Conservation (phyloP, 2,888 invertebrate species). For the Synanthedon tipuliformis region DNA sequence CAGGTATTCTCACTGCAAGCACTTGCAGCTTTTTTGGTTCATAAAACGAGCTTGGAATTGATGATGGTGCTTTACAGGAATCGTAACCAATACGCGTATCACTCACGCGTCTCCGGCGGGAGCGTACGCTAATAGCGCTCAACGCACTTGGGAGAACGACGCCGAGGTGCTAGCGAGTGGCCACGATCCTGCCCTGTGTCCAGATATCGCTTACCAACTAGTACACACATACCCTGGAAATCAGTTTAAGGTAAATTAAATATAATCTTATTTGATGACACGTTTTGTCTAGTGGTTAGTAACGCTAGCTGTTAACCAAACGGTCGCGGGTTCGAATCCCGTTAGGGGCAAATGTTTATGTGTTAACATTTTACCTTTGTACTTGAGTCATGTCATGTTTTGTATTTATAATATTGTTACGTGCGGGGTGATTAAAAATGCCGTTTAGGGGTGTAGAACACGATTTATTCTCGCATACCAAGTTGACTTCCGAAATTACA, state of each 20-base stretch:
- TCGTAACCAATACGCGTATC: conserved; percentile 83
- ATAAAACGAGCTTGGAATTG: neutral
- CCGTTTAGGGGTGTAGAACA: no score
- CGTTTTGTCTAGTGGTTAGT: no score
- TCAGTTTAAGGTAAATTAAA: conserved; percentile 72
- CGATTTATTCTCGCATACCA: no score
- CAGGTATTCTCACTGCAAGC: conserved; percentile 18
- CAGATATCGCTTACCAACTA: conserved; percentile 79
- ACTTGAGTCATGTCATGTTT: no score
- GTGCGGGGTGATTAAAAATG: no score
- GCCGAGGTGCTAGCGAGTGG: conserved; percentile 45
- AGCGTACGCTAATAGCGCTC: conserved; percentile 74
- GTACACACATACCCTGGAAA: conserved; percentile 73
- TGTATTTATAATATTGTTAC: no score
- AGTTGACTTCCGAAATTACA: no score
- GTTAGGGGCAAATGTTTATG: no score
- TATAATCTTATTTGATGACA: no score
- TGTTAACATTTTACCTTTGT: no score
- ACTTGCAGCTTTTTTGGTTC: neutral
- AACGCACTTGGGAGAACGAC: conserved; percentile 81
- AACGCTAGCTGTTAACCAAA: no score
- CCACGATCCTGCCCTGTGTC: conserved; percentile 39
- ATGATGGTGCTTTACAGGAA: conserved; percentile 32
- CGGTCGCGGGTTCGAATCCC: no score
- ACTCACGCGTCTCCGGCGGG: conserved; percentile 84